Evolutionary conservation across 2,888 invertebrate genomes (phyloP), one percentile per base, ranked within the genome.

Genomic region (Drosophila merina): DNA sequence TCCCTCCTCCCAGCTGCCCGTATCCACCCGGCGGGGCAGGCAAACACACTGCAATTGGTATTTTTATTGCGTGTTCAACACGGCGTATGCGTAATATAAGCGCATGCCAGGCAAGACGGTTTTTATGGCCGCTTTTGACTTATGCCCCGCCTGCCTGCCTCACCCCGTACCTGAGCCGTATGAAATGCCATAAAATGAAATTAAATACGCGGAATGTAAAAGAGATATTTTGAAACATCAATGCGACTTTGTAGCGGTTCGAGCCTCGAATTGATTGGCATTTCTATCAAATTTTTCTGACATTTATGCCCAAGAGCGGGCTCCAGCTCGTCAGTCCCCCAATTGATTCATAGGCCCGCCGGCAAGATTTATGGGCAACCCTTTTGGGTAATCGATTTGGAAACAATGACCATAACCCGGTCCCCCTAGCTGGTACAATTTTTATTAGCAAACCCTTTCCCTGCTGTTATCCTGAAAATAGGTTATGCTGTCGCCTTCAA

Each of bases 51-150:
- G 88, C 83, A 83, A 88, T 83, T 84, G 88, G 85, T 86, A 84
- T 86, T 84, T 84, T 86, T 84, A 84, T 84, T 84, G 86, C 87
- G 87, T 84, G 84, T 85, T 84, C 79, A 84, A 88, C 88, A 78
- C 85, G 85, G 85, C 84, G 84, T 74, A 84, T 84, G 84, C 88
- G 84, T 88, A 84, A 86, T 88, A 70, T 55, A 72, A 58, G 63
- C 52, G 62, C 62, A 42, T 60, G 57, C 58, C 57, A 51, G 49
- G 60, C 85, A 81, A 73, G 79, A 71, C 79, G 30, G 51, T 28
- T 52, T 82, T 83, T 84, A 84, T 83, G 64, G 74, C 74, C 71
- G 52, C 68, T 77, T 83, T 83, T 87, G 82, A 83, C 82, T 83
- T 88, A 83, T 88, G 70, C 73, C 63, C 73, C 83, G 1, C 1